Conservation (phyloP, 2,888 invertebrate species). For the Acronicta aceris region DNA sequence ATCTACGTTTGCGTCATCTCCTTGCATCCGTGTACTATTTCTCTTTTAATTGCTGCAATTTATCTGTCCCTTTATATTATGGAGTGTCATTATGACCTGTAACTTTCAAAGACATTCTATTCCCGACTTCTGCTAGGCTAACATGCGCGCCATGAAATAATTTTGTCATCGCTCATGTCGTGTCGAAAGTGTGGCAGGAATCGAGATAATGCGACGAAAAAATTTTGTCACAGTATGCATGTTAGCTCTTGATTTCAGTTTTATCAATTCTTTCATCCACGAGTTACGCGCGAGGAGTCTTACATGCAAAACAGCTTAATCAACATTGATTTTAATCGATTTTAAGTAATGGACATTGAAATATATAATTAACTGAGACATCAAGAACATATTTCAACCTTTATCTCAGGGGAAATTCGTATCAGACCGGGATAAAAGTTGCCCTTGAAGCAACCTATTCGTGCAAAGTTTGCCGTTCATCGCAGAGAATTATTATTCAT, state of each 20-base stretch:
- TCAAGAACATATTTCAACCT: slow-evolving; percentile 21
- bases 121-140: too few relatives aligned
- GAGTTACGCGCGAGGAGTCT: too few relatives aligned
- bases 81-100: too few relatives aligned
- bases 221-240: too few relatives aligned
- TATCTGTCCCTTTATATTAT: slow-evolving; percentile 44
- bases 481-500: slow-evolving; percentile 10
- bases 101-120: too few relatives aligned
- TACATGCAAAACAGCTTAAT: neutral
- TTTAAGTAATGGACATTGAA: slow-evolving; percentile 15
- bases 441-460: slow-evolving; percentile 28
- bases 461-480: slow-evolving; percentile 27
- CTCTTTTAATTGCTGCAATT: slow-evolving; percentile 47
- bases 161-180: too few relatives aligned
- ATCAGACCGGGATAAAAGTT: slow-evolving; percentile 38
- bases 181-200: too few relatives aligned
- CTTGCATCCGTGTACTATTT: slow-evolving; percentile 36
- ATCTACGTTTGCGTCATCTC: slow-evolving; percentile 45
- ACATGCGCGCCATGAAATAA: too few relatives aligned
- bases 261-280: too few relatives aligned
- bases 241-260: too few relatives aligned
- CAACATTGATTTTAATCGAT: slow-evolving; percentile 25
- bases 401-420: slow-evolving; percentile 39
- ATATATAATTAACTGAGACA: slow-evolving; percentile 7
- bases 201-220: too few relatives aligned